Conservation (phyloP, 2,113 vertebrate species). For the Crotalus tigris region DNA sequence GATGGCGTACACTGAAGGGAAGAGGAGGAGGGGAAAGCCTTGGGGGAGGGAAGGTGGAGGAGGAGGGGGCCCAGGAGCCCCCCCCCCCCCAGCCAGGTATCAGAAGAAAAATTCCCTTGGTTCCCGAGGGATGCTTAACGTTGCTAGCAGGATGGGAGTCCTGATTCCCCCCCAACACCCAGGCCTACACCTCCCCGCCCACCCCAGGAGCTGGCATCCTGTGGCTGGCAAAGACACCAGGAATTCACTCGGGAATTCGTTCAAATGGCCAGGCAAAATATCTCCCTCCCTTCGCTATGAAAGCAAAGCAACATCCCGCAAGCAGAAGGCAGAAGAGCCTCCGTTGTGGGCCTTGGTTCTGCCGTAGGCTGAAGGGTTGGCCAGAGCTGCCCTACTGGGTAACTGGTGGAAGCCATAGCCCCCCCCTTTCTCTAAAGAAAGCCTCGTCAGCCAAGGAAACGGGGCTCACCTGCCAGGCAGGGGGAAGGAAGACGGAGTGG, state of each 20-base stretch:
- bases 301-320: neutral
- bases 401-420: neutral
- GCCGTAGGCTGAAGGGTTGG: no score
- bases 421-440: neutral
- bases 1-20: slow-evolving; percentile 81
- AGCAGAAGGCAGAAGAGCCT: neutral
- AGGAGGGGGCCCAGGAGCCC: no score
- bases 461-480: neutral
- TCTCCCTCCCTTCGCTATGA: no score
- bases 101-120: no score
- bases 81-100: neutral
- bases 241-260: no score
- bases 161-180: no score
- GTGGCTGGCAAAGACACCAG: no score
- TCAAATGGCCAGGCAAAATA: no score
- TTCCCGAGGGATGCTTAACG: no score
- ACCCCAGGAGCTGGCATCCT: no score
- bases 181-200: neutral
- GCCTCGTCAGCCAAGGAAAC: neutral
- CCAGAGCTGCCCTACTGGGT: neutral
- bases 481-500: no score
- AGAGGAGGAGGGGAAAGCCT: neutral
- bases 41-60: neutral
- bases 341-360: neutral
- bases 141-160: neutral